These are phyloP conservation scores for Gymnothorax reevesii DNA, from an alignment of 2,797 vertebrate species.

Conservation along the genomic window DNA sequence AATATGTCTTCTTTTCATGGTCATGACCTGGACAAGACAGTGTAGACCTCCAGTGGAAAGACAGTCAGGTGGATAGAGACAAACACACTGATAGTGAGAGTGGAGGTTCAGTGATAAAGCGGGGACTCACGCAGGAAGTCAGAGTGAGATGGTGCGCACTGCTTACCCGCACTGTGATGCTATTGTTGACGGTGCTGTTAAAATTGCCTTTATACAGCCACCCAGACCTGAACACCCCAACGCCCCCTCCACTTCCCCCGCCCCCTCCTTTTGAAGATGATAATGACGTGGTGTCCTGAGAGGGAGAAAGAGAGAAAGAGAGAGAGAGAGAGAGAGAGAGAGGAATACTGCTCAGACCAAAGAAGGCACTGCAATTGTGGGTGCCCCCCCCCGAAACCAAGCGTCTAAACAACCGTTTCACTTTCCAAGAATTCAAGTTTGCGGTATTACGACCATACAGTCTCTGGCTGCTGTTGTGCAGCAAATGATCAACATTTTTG, in stretches of 20 bases:
- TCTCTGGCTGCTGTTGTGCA: not conserved
- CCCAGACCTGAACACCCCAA: slow-evolving; percentile 92
- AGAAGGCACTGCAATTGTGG: too few species aligned
- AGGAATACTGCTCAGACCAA: not conserved
- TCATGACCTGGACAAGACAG: not conserved
- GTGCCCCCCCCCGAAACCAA: too few species aligned
- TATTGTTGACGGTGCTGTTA: slow-evolving; percentile 97
- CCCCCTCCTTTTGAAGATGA: slow-evolving; percentile 96
- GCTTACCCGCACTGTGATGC: slow-evolving; percentile 90
- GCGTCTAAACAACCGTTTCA: not conserved
- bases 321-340: slow-evolving; percentile 10
- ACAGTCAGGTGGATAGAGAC: not conserved
- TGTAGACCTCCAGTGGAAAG: not conserved
- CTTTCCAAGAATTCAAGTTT: not conserved
- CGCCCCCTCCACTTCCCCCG: slow-evolving; percentile 68
- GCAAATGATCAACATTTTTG: not conserved
- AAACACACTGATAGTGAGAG: not conserved
- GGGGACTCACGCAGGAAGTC: too few species aligned
- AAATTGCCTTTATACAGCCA: slow-evolving; percentile 99
- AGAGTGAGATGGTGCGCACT: not conserved
- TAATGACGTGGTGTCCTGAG: slow-evolving; percentile 93
- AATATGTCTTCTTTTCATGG: too few species aligned
- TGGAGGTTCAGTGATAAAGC: not conserved
- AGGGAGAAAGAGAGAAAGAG: slow-evolving; percentile 1
- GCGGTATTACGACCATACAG: not conserved